A percentile compares a stretch with the other conserved stretches of the same genome.
Evolutionary conservation across 2,113 vertebrate species (phyloP).

Genomic region (Corythoichthys haematopterus): DNA sequence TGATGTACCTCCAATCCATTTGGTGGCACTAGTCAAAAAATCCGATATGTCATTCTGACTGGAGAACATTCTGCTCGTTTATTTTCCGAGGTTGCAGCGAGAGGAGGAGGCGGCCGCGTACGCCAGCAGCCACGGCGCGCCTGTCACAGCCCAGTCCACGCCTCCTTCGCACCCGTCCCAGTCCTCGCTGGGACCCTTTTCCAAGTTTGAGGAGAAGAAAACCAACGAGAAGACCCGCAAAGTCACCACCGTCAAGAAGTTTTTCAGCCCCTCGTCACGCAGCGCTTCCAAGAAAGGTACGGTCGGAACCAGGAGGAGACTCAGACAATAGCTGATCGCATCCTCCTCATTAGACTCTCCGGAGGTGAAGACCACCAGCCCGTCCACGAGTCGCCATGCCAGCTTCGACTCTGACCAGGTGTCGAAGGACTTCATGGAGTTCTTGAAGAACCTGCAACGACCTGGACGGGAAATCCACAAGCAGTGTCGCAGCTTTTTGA

Average conservation of each 20-base stretch:
- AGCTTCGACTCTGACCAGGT: conserved; percentile 89
- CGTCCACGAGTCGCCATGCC: conserved; percentile 83
- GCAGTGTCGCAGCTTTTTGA: conserved; percentile 84
- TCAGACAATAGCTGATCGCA: too few species aligned
- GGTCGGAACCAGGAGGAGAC: not conserved
- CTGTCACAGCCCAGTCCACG: conserved; percentile 71
- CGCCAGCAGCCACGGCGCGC: conserved; percentile 81
- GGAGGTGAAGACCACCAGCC: conserved; percentile 85
- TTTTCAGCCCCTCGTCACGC: conserved; percentile 93
- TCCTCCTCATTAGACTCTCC: conserved; percentile 75
- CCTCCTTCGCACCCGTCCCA: conserved; percentile 74
- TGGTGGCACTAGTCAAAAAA: not conserved
- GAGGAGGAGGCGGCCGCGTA: conserved; percentile 91
- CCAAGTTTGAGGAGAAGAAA: conserved; percentile 98
- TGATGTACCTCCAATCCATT: not conserved
- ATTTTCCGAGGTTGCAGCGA: conserved; percentile 79
- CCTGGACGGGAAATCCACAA: conserved; percentile 90
- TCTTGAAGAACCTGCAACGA: conserved; percentile 87
- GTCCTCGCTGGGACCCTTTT: conserved; percentile 81
- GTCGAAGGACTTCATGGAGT: conserved; percentile 89
- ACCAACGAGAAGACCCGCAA: conserved; percentile 95
- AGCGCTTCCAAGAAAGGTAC: conserved; percentile 87
- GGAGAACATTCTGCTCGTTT: not conserved
- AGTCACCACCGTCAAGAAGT: conserved; percentile 97
- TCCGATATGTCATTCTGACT: not conserved